A percentile compares a stretch with the other conserved stretches of the same genome.
phyloP scores from a whole-genome alignment of 2,797 vertebrate species.

The Sebastes steindachneri region DNA sequence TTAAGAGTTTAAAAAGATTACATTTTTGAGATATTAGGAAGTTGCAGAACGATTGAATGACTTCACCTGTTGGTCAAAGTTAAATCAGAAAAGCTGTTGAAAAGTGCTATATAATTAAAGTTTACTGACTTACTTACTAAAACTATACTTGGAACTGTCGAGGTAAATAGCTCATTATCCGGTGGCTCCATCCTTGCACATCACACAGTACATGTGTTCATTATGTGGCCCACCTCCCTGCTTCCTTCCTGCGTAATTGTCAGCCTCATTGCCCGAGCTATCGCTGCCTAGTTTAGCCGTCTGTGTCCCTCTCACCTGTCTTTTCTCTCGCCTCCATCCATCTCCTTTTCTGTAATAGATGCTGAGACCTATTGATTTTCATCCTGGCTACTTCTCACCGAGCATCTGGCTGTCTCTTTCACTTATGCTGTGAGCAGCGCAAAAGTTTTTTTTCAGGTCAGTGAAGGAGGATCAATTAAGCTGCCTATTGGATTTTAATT shows the following conservation, averaged over 20 bases:
- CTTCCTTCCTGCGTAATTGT: slow-evolving; percentile 5
- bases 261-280: slow-evolving; percentile 11
- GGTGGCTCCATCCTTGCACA: background rate
- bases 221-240: background rate
- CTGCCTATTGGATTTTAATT: slow-evolving; percentile 47
- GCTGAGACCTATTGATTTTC: slow-evolving; percentile 78
- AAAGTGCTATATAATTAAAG: background rate
- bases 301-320: slow-evolving; percentile 44
- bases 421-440: slow-evolving; percentile 14
- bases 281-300: slow-evolving; percentile 42
- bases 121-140: background rate
- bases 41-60: too few species aligned
- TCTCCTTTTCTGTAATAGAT: slow-evolving; percentile 67
- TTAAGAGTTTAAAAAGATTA: too few species aligned
- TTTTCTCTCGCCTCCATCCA: slow-evolving; percentile 42
- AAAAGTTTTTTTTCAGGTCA: slow-evolving; percentile 28
- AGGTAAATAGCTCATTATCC: slow-evolving; percentile 20
- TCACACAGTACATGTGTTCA: slow-evolving; percentile 30
- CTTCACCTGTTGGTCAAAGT: too few species aligned
- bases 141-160: background rate
- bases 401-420: slow-evolving; percentile 47
- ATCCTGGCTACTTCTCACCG: slow-evolving; percentile 49
- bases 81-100: too few species aligned
- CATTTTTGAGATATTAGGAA: too few species aligned
- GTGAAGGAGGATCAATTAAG: slow-evolving; percentile 44